Percentiles rank a stretch among this genome's conserved stretches.
Evolutionary conservation across 2,888 invertebrate species (phyloP).

Genomic region (Petrolisthes manimaculis): DNA sequence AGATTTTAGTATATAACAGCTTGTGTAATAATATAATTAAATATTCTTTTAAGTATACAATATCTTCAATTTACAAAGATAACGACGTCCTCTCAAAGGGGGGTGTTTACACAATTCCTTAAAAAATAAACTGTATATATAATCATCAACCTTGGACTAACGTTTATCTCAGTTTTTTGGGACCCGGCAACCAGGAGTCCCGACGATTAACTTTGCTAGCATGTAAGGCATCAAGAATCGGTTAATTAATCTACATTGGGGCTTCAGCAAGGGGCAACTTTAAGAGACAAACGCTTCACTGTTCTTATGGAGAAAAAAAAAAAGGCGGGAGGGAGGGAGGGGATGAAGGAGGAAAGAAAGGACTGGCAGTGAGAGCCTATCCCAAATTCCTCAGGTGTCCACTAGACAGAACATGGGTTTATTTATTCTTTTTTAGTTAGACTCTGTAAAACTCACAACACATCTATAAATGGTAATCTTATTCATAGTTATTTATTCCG

Average conservation of each 20-base stretch:
- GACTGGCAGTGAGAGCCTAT: not conserved
- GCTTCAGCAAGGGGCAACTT: constrained; percentile 6
- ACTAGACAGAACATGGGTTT: constrained; percentile 42
- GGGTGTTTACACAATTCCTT: constrained; percentile 55
- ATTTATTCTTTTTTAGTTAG: constrained; percentile 38
- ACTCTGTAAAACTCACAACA: constrained; percentile 61
- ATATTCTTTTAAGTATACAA: constrained; percentile 63
- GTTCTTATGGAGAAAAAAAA: not conserved
- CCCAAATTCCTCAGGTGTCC: constrained; percentile 31
- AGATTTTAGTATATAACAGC: constrained; percentile 62
- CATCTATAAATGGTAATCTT: constrained; percentile 60
- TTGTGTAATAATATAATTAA: constrained; percentile 58
- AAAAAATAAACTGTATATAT: constrained; percentile 62
- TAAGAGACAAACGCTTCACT: constrained; percentile 7
- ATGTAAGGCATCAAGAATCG: constrained; percentile 58
- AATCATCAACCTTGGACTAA: constrained; percentile 61
- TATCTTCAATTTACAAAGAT: constrained; percentile 61
- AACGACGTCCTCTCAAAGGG: constrained; percentile 50
- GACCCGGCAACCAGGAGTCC: constrained; percentile 48
- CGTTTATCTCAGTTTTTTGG: constrained; percentile 36
- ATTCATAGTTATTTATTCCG: constrained; percentile 14
- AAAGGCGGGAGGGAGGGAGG: not conserved
- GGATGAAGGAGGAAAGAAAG: not conserved
- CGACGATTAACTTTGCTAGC: constrained; percentile 34
- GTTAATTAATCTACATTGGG: constrained; percentile 43